Base-by-base conservation (phyloP, 2,113 vertebrate genomes). In the Ceyx melanurus region DNA sequence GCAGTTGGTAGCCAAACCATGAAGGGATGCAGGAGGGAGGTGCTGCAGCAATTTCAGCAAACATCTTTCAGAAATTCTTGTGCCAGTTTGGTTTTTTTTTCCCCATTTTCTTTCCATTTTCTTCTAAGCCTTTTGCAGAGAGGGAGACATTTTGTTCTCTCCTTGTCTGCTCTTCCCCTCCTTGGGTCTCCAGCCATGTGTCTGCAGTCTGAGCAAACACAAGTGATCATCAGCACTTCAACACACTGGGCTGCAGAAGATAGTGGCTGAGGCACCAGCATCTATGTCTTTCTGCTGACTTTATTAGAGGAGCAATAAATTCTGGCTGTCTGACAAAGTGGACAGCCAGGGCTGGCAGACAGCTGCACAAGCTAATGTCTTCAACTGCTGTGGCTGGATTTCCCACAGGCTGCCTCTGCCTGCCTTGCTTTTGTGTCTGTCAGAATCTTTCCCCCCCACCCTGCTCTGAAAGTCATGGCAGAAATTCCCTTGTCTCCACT, bases 231-330 rank as follows among this genome's bases (percentile, higher is more conserved):
- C 94, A 82, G 88, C 88, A 77, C 31, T 61, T 86, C 64, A 31
- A 79, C 37, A 61, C 2, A 0, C 62, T 17, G 48, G 53, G 74
- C 81, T 92, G 83, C 8, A 11, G 72, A 46, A 31, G 89, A 54
- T 31, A 65, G 87, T 58, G 78, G 67, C 92, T 87, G 78, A 92
- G 56, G 43, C 72, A 76, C 71, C 85, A 62, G 72, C 82, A 4
- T 94, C 56, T 95, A 74, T 95, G 95, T 92, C 90, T 95, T 93
- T 77, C 88, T 92, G 90, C 94, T 91, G 92, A 64, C 82, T 94
- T 92, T 95, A 88, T 95, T 92, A 89, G 93, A 74, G 67, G 56
- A 94, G 51, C 90, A 91, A 9, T 95, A 92, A 94, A 91, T 95
- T 62, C 88, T 89, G 88, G 67, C 90, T 67, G 56, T 64, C 72